A percentile compares a stretch with the other conserved stretches of the same genome.
Evolutionary conservation across 2,113 vertebrate species (phyloP).

Genomic region (Urocynchramus pylzowi): DNA sequence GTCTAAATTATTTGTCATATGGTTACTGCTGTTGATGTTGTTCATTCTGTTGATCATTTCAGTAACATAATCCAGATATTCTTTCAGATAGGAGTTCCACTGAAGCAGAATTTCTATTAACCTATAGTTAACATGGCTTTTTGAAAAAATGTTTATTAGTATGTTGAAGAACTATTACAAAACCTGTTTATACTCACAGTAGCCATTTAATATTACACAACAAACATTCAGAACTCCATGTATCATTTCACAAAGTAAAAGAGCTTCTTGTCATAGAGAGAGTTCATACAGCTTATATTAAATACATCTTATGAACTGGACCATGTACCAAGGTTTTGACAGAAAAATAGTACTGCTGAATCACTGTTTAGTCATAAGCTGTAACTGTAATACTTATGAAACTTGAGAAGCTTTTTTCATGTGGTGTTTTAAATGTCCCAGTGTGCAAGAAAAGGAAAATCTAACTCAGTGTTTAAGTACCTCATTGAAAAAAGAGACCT

Average conservation of each 20-base stretch:
- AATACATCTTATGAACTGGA: neutral
- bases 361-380: neutral
- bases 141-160: neutral
- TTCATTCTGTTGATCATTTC: neutral
- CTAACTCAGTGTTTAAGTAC: neutral
- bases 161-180: neutral
- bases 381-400: neutral
- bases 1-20: neutral
- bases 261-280: neutral
- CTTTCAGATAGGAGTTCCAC: neutral
- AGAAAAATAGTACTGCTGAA: neutral
- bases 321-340: neutral
- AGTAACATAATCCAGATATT: neutral
- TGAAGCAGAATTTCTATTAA: neutral
- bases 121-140: neutral
- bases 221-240: neutral
- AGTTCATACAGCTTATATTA: neutral
- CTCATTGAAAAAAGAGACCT: neutral
- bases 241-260: neutral
- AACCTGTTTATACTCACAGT: neutral
- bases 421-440: slow-evolving; percentile 21
- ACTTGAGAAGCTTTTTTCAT: slow-evolving; percentile 9
- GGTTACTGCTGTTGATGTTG: neutral
- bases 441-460: neutral
- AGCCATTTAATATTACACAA: neutral